Base-by-base conservation (phyloP, 2,113 vertebrate genomes). In the Pterophyllum scalare region DNA sequence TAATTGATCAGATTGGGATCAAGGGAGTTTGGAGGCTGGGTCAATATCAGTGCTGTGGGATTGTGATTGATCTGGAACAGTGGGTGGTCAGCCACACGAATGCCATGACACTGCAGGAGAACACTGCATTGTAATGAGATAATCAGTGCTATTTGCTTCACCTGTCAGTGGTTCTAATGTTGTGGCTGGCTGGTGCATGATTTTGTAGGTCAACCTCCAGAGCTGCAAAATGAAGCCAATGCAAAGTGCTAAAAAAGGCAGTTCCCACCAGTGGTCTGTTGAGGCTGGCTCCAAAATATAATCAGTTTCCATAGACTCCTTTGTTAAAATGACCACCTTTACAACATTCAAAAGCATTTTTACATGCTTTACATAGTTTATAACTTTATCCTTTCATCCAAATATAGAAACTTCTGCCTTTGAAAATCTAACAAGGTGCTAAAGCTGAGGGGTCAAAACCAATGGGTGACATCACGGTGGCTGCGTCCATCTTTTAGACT, bases 1-100 rank as follows among this genome's bases (percentile, higher is more conserved):
- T 52, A 54, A 72, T 4, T 72, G 67, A 72, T 72, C 67, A 72
- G 67, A 72, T 14, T 52, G 67, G 67, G 67, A 72, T 72, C 67
- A 3, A 72, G 67, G 67, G 67, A 72, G 11, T 72, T 72, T 72
- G 46, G 52, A 72, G 17, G 17, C 11, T 72, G 67, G 67, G 67
- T 72, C 46, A 52, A 31, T 54, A 46, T 52, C 43, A 70, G 20
- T 70, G 17, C 6, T 28, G 26, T 54, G 46, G 17, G 11, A 52
- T 46, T 72, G 67, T 72, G 43, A 72, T 72, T 72, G 43, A 72
- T 52, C 67, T 31, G 67, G 43, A 31, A 14, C 67, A n/a, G 46
- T 72, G 67, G 46, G 46, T 72, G 67, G 26, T 31, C 67, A 70
- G 65, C 43, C 43, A 72, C 46, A 72, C 54, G 17, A 72, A 52